Conservation (phyloP, 2,113 vertebrate genomes). For the Scomber japonicus region DNA sequence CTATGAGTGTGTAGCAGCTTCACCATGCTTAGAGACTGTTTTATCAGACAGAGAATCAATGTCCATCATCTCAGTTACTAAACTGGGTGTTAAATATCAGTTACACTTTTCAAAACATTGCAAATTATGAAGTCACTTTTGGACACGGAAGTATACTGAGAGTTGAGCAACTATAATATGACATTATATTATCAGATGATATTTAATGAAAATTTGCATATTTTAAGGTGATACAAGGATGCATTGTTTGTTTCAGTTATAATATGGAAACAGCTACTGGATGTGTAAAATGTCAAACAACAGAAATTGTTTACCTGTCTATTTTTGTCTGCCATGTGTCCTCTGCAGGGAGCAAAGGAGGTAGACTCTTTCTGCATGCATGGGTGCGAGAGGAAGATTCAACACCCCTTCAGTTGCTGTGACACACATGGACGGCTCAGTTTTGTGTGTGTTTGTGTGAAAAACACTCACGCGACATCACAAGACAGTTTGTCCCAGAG, state of each 20-base stretch:
- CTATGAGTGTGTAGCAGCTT: background rate
- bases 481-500: slow-evolving; percentile 28
- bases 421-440: slow-evolving; percentile 54
- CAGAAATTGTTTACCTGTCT: slow-evolving; percentile 3
- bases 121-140: background rate
- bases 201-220: background rate
- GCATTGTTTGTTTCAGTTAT: background rate
- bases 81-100: background rate
- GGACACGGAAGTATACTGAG: background rate
- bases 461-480: slow-evolving; percentile 58
- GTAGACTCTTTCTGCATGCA: slow-evolving; percentile 69
- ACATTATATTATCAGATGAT: background rate
- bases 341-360: slow-evolving; percentile 59
- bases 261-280: background rate
- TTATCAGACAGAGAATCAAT: background rate
- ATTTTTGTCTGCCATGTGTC: slow-evolving; percentile 71
- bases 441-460: slow-evolving; percentile 47
- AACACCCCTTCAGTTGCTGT: slow-evolving; percentile 53
- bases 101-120: background rate
- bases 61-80: too few species aligned
- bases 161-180: background rate
- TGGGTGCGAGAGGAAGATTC: slow-evolving; percentile 66
- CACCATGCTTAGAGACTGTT: background rate
- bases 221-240: background rate
- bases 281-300: background rate